These are phyloP conservation scores for Mastomys natalensis DNA, from an alignment of 2,113 vertebrate species.

Conservation along the genomic window DNA sequence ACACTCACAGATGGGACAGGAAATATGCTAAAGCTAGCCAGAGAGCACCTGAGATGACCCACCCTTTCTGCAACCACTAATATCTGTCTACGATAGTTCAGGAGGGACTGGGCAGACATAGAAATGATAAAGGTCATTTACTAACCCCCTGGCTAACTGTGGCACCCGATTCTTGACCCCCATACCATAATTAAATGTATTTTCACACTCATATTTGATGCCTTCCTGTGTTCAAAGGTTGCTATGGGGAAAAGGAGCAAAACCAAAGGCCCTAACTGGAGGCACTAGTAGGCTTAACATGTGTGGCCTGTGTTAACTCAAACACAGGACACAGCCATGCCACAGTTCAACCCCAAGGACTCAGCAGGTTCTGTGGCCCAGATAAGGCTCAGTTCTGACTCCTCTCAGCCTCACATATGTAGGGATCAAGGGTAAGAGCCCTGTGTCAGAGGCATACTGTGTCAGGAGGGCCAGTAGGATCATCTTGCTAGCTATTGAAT, in stretches of 20 bases:
- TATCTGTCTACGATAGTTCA: background rate
- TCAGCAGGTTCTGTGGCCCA: background rate
- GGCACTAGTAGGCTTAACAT: background rate
- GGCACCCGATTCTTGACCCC: background rate
- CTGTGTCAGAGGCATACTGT: accelerated
- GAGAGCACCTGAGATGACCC: background rate
- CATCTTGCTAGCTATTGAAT: background rate
- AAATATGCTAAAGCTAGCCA: background rate
- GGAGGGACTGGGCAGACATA: background rate
- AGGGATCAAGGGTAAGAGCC: background rate
- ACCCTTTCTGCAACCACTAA: background rate
- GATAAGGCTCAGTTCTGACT: background rate
- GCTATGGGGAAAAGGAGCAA: background rate
- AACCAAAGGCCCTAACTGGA: background rate
- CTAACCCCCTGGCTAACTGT: background rate
- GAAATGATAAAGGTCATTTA: background rate
- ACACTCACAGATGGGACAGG: background rate
- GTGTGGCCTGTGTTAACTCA: background rate
- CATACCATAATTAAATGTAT: background rate
- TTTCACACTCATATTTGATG: background rate
- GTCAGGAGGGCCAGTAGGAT: background rate
- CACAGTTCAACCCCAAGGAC: background rate
- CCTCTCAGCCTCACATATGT: background rate
- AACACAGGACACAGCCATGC: background rate
- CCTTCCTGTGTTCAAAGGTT: background rate